Conservation (phyloP, 2,888 invertebrate species). For the Cryptocheilus praepositus region DNA sequence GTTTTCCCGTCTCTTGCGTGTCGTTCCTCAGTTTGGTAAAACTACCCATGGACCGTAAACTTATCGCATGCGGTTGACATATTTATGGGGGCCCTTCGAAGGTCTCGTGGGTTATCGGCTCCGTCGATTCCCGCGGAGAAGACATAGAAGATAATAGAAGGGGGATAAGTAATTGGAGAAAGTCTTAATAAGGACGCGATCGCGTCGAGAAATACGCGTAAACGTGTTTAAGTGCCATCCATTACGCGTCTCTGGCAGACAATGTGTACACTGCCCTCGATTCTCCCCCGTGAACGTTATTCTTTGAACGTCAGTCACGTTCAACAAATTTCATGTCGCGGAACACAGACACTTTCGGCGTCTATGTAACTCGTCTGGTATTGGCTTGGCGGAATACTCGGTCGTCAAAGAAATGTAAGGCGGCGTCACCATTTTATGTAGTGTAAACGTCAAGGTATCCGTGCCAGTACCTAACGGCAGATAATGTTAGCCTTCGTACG, state of each 20-base stretch:
- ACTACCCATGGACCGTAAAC: constrained; percentile 16
- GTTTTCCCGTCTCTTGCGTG: not conserved
- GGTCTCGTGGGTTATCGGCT: constrained; percentile 25
- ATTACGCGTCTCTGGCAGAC: too few relatives aligned
- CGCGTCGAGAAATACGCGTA: not conserved
- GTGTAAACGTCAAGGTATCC: not conserved
- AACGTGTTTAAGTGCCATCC: too few relatives aligned
- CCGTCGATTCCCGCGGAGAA: constrained; percentile 7
- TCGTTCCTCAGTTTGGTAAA: constrained; percentile 4
- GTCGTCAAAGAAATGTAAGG: too few relatives aligned
- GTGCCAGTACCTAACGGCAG: too few relatives aligned
- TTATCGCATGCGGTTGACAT: constrained; percentile 38
- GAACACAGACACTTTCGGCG: too few relatives aligned
- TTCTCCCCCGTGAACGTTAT: not conserved
- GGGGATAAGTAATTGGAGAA: constrained; percentile 36
- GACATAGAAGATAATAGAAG: constrained; percentile 26
- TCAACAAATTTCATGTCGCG: not conserved
- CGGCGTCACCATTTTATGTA: too few relatives aligned
- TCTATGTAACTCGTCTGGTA: too few relatives aligned
- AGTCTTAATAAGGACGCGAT: constrained; percentile 15
- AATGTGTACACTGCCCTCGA: not conserved
- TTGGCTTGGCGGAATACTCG: too few relatives aligned
- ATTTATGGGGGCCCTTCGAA: constrained; percentile 35
- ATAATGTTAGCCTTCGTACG: constrained; percentile 2
- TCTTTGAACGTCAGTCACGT: not conserved